phyloP scores from a whole-genome alignment of 2,113 vertebrate genomes.

The Malurus cyaneus region DNA sequence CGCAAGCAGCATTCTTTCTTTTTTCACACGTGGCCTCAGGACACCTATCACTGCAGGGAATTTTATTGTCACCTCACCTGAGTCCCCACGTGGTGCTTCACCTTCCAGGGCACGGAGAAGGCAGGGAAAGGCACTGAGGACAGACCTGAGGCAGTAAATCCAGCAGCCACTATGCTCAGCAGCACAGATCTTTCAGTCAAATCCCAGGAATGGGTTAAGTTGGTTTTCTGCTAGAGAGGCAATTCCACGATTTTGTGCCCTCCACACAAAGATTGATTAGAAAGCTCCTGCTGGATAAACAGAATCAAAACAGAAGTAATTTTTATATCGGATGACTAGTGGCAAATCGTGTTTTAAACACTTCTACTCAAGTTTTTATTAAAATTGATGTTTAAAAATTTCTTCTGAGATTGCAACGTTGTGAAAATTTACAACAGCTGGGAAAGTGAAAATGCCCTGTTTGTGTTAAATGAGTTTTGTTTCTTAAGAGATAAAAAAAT shows the following conservation, averaged over 20 bases:
- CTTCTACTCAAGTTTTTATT: neutral
- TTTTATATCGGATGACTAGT: neutral
- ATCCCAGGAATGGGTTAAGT: neutral
- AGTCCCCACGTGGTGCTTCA: fast-evolving
- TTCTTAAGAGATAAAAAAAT: constrained; percentile 2
- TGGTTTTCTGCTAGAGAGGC: neutral
- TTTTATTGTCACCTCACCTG: neutral
- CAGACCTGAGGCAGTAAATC: neutral
- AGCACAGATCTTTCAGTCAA: neutral
- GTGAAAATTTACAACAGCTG: neutral
- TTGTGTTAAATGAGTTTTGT: neutral
- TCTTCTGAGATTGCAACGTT: neutral
- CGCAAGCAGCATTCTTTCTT: neutral
- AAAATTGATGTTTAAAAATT: neutral
- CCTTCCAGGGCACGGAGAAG: fast-evolving
- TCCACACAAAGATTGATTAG: neutral
- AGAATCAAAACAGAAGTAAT: neutral
- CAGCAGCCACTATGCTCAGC: neutral
- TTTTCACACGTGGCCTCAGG: neutral
- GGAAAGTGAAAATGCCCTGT: neutral
- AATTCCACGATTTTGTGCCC: neutral
- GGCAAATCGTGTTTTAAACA: neutral
- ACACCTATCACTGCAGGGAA: neutral
- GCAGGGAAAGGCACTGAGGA: neutral
- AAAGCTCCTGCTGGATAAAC: neutral